phyloP scores from a whole-genome alignment of 2,797 vertebrate species.

The Cossypha caffra region DNA sequence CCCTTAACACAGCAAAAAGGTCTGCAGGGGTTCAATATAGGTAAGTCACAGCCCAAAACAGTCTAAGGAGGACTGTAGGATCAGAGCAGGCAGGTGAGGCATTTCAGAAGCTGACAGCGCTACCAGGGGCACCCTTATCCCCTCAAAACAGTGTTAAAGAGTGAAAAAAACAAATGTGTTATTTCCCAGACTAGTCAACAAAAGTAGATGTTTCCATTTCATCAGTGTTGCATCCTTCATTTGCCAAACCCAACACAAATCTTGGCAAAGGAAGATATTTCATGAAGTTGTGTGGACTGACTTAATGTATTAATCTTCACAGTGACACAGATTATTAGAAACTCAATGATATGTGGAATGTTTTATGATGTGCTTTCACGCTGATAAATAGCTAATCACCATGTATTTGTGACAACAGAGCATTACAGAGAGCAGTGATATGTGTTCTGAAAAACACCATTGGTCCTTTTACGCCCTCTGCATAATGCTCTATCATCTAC shows the following conservation, averaged over 20 bases:
- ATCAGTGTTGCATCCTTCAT: background rate
- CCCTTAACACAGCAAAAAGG: background rate
- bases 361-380: slow-evolving; percentile 26
- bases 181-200: background rate
- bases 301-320: slow-evolving; percentile 45
- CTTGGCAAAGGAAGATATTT: slow-evolving; percentile 15
- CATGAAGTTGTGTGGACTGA: slow-evolving; percentile 1
- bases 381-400: slow-evolving; percentile 56
- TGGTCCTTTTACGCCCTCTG: background rate
- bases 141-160: background rate
- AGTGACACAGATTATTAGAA: background rate
- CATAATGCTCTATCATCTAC: slow-evolving; percentile 41
- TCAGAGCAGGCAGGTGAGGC: background rate
- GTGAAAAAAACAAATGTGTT: background rate
- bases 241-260: slow-evolving; percentile 34
- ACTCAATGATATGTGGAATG: slow-evolving; percentile 23
- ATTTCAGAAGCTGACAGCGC: background rate
- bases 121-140: background rate
- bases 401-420: slow-evolving; percentile 38
- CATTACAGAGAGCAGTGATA: slow-evolving; percentile 37
- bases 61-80: background rate
- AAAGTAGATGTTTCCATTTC: background rate
- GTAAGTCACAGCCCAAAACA: background rate
- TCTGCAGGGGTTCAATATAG: background rate
- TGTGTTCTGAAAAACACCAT: slow-evolving; percentile 23